These are phyloP conservation scores for Alloscopus bannaensis DNA, from an alignment of 2,888 invertebrate genomes.

Conservation along the genomic window DNA sequence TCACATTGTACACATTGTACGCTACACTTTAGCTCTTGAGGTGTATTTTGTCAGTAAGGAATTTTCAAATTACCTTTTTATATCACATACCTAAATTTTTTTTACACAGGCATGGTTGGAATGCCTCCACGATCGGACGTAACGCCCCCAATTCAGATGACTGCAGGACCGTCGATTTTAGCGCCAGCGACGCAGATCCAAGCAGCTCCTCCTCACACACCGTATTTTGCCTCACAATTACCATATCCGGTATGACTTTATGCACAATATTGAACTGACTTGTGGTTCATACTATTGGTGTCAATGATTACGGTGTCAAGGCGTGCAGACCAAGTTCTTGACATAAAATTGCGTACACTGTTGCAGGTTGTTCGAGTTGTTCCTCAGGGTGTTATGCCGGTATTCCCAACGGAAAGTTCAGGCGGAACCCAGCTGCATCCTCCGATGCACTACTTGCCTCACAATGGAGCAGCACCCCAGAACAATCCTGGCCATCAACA, in stretches of 20 bases:
- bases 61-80: no score
- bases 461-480: slow-evolving; percentile 65
- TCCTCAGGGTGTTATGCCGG: slow-evolving; percentile 64
- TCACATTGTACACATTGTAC: no score
- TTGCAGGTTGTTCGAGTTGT: slow-evolving; percentile 66
- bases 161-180: slow-evolving; percentile 89
- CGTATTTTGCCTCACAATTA: slow-evolving; percentile 75
- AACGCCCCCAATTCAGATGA: slow-evolving; percentile 87
- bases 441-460: slow-evolving; percentile 67
- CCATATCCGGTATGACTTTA: slow-evolving; percentile 50
- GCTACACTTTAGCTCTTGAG: no score
- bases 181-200: slow-evolving; percentile 88
- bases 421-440: slow-evolving; percentile 70
- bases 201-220: slow-evolving; percentile 76
- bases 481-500: slow-evolving; percentile 69
- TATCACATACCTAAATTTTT: no score
- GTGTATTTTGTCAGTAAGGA: no score
- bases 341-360: no score
- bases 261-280: neutral
- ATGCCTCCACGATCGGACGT: slow-evolving; percentile 77
- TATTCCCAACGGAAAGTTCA: slow-evolving; percentile 67
- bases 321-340: no score
- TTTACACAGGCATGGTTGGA: slow-evolving; percentile 62
- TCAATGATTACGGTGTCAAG: no score
- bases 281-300: neutral